Base-by-base conservation (phyloP, 2,797 vertebrate genomes). In the Anas capensis region DNA sequence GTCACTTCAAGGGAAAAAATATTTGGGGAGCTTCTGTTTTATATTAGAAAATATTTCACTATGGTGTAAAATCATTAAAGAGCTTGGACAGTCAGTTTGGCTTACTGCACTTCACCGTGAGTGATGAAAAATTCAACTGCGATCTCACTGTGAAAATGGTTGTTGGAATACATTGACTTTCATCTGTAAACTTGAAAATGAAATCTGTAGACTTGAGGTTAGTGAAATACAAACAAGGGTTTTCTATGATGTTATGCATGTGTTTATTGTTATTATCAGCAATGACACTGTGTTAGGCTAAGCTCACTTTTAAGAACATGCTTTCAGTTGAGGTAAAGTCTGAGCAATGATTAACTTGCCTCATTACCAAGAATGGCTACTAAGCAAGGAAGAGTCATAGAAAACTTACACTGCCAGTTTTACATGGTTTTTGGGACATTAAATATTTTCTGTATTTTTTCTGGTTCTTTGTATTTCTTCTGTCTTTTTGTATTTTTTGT, bases 391-490 rank as follows among this genome's bases (percentile, higher is more conserved):
- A 64, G 5, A 53, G 9, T 56, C 17, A 36, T 29, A 38, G 4
- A 13, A 73, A 85, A 17, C 3, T 31, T 83, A 54, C 20, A 15
- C 4, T 21, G 6, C 11, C 23, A 34, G 4, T 61, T 76, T 79
- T 66, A 29, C 2, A 2, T 58, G 2, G 0, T 15, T 75, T 40
- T 1, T 0, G 9, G 10, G 4, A 2, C 10, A 64, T 77, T 53
- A 48, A 56, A 66, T 57, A 27, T 11, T 92, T 79, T 57, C 15
- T 7, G 36, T 73, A 19, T 60, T 88, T 76, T 2, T 31, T 79
- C 24, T 82, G 10, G 38, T 5, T 73, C 10, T 44, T 3, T 51
- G 3, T 31, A 16, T 14, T 86, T 79, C 2, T 31, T 79, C 27
- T 80, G 10, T 51, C 6, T 73, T 8, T 44, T 3, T 51, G 2